Evolutionary conservation across 2,888 invertebrate species (phyloP).

Genomic region (Zygogramma bicolorata): DNA sequence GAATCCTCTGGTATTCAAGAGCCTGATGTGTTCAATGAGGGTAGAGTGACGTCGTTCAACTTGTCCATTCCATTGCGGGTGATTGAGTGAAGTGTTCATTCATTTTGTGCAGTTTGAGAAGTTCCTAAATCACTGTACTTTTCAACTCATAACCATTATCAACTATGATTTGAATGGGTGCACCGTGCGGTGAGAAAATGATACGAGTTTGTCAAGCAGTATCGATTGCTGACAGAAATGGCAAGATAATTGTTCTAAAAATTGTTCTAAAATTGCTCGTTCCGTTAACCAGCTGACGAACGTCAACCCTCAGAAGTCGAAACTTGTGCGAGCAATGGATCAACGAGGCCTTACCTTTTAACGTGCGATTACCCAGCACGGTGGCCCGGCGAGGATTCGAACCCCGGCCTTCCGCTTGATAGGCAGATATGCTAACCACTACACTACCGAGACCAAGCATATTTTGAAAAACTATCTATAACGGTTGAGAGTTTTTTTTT

Average conservation of each 20-base stretch:
- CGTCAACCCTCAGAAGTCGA: no score
- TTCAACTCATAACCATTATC: conserved; percentile 26
- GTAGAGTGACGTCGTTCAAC: conserved; percentile 6
- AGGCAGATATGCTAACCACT: no score
- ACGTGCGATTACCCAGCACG: no score
- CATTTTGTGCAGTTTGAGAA: conserved; percentile 16
- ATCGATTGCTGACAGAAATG: conserved; percentile 6
- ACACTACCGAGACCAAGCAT: no score
- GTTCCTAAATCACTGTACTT: conserved; percentile 12
- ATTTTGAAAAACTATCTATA: conserved; percentile 22
- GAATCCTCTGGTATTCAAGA: conserved; percentile 12
- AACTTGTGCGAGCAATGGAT: no score
- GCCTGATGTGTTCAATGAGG: not conserved
- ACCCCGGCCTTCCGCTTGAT: no score
- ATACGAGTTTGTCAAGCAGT: no score
- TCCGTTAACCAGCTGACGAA: no score
- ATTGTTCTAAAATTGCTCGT: no score
- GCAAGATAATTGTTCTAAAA: conserved; percentile 15
- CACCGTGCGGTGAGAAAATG: conserved; percentile 16
- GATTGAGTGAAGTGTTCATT: not conserved
- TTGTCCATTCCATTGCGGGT: not conserved
- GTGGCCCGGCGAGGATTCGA: no score
- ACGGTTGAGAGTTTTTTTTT: conserved; percentile 5
- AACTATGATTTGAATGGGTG: conserved; percentile 19
- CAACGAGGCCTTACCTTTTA: no score